Percentiles rank a stretch among this genome's conserved stretches.
phyloP scores from a whole-genome alignment of 1,140 invertebrate species.

The Hormaphis cornu region DNA sequence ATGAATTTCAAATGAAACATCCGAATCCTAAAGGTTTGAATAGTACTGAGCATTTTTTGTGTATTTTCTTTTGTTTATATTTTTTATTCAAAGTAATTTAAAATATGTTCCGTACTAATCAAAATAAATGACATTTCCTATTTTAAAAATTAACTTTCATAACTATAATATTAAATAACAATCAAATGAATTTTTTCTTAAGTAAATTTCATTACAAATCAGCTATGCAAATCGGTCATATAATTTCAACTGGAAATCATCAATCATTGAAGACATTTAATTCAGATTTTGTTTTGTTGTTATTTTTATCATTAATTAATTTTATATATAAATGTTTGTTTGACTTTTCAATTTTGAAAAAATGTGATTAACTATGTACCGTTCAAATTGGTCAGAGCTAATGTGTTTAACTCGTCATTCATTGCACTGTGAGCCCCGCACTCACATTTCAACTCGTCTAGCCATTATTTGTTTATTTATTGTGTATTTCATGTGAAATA shows the following conservation, averaged over 20 bases:
- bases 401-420: too few relatives aligned
- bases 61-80: constrained; percentile 2
- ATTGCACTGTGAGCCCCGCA: too few relatives aligned
- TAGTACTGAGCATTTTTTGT: constrained; percentile 7
- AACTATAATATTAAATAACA: too few relatives aligned
- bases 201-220: not conserved
- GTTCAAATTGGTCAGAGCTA: constrained; percentile 32
- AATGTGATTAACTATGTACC: constrained; percentile 28
- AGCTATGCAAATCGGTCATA: not conserved
- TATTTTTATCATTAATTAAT: constrained; percentile 3
- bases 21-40: constrained; percentile 28
- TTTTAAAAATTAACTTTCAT: too few relatives aligned
- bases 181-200: not conserved
- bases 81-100: not conserved
- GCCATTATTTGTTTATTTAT: too few relatives aligned
- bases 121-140: too few relatives aligned
- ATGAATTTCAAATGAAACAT: constrained; percentile 30
- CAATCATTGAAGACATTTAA: not conserved
- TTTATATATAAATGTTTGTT: not conserved
- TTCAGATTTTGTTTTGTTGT: constrained; percentile 7
- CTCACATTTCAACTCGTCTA: too few relatives aligned
- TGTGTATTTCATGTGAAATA: too few relatives aligned
- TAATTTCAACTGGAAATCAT: constrained; percentile 26
- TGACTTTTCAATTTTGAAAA: constrained; percentile 18
- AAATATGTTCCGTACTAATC: too few relatives aligned